Conservation (phyloP, 2,888 invertebrate genomes). For the Conistra vaccinii region DNA sequence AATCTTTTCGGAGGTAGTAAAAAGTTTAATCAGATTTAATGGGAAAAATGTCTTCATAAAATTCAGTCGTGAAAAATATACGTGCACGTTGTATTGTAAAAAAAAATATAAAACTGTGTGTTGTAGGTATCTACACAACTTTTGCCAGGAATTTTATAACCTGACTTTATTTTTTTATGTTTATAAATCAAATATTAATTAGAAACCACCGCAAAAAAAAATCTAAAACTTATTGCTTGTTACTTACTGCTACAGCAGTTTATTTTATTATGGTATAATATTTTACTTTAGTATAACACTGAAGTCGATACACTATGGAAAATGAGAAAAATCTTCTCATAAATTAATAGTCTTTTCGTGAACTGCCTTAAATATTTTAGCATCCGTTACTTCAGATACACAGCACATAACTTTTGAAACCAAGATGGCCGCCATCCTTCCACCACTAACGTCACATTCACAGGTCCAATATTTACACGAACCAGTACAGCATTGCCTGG, state of each 20-base stretch:
- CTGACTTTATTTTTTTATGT: not conserved
- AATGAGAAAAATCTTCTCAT: not conserved
- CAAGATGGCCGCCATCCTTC: constrained; percentile 26
- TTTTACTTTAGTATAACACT: not conserved
- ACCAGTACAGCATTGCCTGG: constrained; percentile 9
- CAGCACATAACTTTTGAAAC: not conserved
- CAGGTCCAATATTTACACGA: constrained; percentile 28
- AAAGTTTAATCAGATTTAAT: constrained; percentile 31
- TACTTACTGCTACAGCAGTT: not conserved
- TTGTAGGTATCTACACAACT: constrained; percentile 6
- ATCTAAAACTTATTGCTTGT: not conserved
- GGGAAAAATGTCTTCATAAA: constrained; percentile 35
- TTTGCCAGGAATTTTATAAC: not conserved
- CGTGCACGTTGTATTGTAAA: constrained; percentile 19
- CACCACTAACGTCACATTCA: constrained; percentile 4
- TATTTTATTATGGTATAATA: no score
- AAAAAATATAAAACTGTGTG: constrained; percentile 11
- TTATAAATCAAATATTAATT: not conserved
- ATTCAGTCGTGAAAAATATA: constrained; percentile 40
- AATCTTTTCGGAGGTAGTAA: constrained; percentile 7
- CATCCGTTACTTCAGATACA: not conserved
- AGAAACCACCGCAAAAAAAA: not conserved
- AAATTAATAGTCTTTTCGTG: not conserved
- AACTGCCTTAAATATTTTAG: constrained; percentile 13
- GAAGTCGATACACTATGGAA: not conserved